phyloP scores from a whole-genome alignment of 2,113 vertebrate species.

The Alligator sinensis region DNA sequence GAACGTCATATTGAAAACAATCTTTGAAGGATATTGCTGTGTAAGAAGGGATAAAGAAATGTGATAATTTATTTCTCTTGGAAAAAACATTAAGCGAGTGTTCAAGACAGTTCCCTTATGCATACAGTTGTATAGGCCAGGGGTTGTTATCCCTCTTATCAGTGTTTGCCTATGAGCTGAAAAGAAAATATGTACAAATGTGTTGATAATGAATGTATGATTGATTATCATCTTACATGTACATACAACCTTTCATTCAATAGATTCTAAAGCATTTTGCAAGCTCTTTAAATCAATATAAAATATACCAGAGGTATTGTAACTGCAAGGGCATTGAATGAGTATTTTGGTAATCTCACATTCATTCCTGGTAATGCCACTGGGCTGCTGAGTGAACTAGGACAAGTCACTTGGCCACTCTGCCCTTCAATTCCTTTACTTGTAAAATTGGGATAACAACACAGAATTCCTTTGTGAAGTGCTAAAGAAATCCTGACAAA shows the following conservation, averaged over 20 bases:
- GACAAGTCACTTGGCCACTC: background rate
- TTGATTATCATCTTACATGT: background rate
- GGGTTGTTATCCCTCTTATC: background rate
- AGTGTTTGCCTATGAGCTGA: background rate
- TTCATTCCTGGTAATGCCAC: background rate
- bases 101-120: background rate
- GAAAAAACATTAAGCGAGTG: background rate
- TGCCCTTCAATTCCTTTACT: background rate
- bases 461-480: background rate
- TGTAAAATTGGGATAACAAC: constrained; percentile 16
- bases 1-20: background rate
- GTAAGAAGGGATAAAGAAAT: background rate
- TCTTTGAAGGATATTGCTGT: background rate
- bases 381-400: background rate
- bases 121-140: background rate
- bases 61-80: background rate
- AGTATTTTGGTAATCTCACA: background rate
- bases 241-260: background rate
- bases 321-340: background rate
- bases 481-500: background rate
- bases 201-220: background rate
- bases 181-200: background rate
- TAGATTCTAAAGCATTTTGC: background rate
- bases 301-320: background rate
- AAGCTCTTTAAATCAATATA: background rate